Base-by-base conservation (phyloP, 35 echinoderm and acorn worm genomes). In the Acanthaster planci region DNA sequence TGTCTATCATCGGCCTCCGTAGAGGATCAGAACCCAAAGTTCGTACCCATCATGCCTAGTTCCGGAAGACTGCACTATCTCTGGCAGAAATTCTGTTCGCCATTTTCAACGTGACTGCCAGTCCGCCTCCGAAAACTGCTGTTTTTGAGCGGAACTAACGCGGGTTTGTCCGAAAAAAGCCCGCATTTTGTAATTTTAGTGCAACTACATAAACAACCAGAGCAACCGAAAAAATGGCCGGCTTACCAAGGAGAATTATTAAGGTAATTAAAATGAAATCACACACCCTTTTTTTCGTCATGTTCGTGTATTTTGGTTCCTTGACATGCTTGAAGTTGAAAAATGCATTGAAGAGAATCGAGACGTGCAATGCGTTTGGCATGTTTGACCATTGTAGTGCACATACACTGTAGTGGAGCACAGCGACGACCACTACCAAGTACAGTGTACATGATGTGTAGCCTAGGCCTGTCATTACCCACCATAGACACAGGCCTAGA, bases 221-320 rank as follows among this genome's bases (percentile, higher is more conserved):
- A 29, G 23, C 64, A 31, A 34, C 26, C 22, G 64, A 29, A 19
- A 72, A 72, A 38, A 68, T 75, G 88, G 14, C 44, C 44, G 88
- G 88, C 52, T 72, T 90, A 77, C 88, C 88, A 7, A 90, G 82
- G 81, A 90, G 88, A 77, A 90, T 90, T 77, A 77, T 84, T 40
- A 90, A 90, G 88, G 88, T 90, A 85, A 54, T 72, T 72, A 14
- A 23, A 26, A 8, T 0, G 64, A 23, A 35, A 72, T 72, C 22
- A 72, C 64, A 72, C 64, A 36, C 64, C 64, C 64, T 31, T 72
- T 67, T 72, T 59, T 59, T 59, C n/a, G n/a, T n/a, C n/a, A n/a
- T n/a, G n/a, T n/a, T 67, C 23, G 15, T 84, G 47, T 55, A 15
- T 23, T 39, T 14, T n/a, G n/a, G n/a, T n/a, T n/a, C n/a, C n/a